phyloP scores from a whole-genome alignment of 2,888 invertebrate species.

The Torymus aiolomorphi region DNA sequence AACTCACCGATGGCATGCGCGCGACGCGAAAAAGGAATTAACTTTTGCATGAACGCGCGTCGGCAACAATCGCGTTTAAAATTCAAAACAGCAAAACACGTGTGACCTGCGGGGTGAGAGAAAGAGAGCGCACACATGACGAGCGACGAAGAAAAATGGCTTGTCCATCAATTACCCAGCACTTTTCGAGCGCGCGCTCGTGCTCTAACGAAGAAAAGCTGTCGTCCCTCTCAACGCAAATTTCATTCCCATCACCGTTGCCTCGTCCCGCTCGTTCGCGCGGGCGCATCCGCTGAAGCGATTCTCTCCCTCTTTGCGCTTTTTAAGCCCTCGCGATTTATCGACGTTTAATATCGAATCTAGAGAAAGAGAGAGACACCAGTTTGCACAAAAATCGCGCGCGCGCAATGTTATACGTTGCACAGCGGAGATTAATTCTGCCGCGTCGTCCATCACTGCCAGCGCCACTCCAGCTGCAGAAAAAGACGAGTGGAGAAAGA shows the following conservation, averaged over 20 bases:
- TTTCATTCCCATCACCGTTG: slow-evolving; percentile 6
- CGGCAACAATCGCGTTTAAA: too few relatives aligned
- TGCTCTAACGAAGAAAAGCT: background rate
- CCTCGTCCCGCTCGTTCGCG: background rate
- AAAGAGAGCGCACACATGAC: background rate
- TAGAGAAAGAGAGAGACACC: too few relatives aligned
- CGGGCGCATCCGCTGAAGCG: too few relatives aligned
- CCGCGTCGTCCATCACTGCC: slow-evolving; percentile 66
- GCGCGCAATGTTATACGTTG: background rate
- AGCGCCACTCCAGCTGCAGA: slow-evolving; percentile 58
- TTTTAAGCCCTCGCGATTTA: slow-evolving; percentile 10
- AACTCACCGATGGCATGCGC: too few relatives aligned
- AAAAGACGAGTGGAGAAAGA: background rate
- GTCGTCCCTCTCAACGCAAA: slow-evolving; percentile 3
- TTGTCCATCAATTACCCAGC: slow-evolving; percentile 12
- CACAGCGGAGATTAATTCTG: slow-evolving; percentile 62
- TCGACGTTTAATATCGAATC: slow-evolving; percentile 38
- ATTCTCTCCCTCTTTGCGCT: too few relatives aligned
- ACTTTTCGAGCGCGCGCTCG: background rate
- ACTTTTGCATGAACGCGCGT: too few relatives aligned
- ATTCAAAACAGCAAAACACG: too few relatives aligned
- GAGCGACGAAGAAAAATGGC: background rate
- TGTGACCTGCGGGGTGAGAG: too few relatives aligned
- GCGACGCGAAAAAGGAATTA: too few relatives aligned
- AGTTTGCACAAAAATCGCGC: background rate